Base-by-base conservation (phyloP, 2,797 vertebrate species). In the Smutsia gigantea region DNA sequence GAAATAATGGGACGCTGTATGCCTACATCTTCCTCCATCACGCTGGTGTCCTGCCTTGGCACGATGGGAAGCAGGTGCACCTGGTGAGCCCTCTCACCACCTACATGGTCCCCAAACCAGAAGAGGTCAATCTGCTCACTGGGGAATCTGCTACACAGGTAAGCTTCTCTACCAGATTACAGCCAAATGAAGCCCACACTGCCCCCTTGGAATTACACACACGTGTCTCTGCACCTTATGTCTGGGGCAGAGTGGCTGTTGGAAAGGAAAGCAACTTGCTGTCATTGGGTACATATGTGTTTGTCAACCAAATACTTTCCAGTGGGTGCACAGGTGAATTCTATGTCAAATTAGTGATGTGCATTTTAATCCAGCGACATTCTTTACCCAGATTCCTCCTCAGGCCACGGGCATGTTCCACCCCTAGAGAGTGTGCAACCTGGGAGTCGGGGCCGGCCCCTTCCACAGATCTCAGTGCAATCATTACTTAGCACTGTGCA, bases 1-100 rank as follows among this genome's bases (percentile, higher is more conserved):
- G 99, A 68, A 99, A 99, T 96, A 99, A 99, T 2, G 99, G 99
- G 87, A 99, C 99, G 0, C 98, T 99, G 59, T 99, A 99, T 85
- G 99, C 99, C 0, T 99, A 99, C 19, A 98, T 99, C 93, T 99
- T 99, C 94, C 98, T 99, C 84, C 99, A 99, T 98, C 99, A 99
- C 87, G 98, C 98, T 42, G 99, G 99, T 29, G 90, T 99, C 85
- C 98, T 99, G 59, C 99, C 99, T 1, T 99, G 99, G 99, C 99
- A 99, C 13, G 99, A 99, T 64, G 98, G 98, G 78, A 99, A 99
- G 97, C 99, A 99, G 71, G 99, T 99, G 75, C 99, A 99, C 98
- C 98, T 99, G 18, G 98, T 99, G 63, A 99, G 99, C 82, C 99
- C 99, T 87, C 99, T 99, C 89, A 99, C 99, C 86, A 99, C 99